Percentiles rank a stretch among this genome's conserved stretches.
Evolutionary conservation across 2,113 vertebrate species (phyloP).

Genomic region (Holacanthus passer): DNA sequence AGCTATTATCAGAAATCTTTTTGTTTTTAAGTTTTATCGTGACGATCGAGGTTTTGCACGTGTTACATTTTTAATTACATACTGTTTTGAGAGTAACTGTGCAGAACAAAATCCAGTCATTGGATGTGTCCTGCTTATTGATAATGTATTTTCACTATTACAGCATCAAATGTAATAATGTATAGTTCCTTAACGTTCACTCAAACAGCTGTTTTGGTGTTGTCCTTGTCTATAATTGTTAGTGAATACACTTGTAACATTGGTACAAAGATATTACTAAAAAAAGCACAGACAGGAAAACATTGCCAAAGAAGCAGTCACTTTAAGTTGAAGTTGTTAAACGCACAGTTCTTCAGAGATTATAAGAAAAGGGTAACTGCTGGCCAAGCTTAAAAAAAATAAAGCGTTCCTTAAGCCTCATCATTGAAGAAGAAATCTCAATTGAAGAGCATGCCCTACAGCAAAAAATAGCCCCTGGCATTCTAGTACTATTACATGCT

Average conservation of each 20-base stretch:
- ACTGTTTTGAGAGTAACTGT: not conserved
- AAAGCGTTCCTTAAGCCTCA: not conserved
- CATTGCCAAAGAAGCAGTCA: not conserved
- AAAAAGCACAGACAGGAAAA: not conserved
- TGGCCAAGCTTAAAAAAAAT: slow-evolving; percentile 2
- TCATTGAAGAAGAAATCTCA: slow-evolving; percentile 24
- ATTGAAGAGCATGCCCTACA: slow-evolving; percentile 21
- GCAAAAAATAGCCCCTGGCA: slow-evolving; percentile 16
- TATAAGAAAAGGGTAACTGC: not conserved
- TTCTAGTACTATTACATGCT: slow-evolving; percentile 1
- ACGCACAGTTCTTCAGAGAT: slow-evolving; percentile 14
- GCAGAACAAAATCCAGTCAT: not conserved
- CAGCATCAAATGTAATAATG: too few species aligned
- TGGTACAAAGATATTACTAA: not conserved
- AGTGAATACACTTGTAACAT: not conserved
- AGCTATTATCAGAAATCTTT: not conserved
- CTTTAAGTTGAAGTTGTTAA: not conserved
- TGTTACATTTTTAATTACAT: not conserved
- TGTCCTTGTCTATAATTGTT: not conserved
- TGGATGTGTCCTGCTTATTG: not conserved
- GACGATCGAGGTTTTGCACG: not conserved
- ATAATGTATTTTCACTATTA: too few species aligned
- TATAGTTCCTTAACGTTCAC: not conserved
- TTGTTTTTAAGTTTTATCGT: too few species aligned
- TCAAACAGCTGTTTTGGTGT: not conserved